phyloP scores from a whole-genome alignment of 1,140 invertebrate genomes.

The Oryctes rhinoceros region DNA sequence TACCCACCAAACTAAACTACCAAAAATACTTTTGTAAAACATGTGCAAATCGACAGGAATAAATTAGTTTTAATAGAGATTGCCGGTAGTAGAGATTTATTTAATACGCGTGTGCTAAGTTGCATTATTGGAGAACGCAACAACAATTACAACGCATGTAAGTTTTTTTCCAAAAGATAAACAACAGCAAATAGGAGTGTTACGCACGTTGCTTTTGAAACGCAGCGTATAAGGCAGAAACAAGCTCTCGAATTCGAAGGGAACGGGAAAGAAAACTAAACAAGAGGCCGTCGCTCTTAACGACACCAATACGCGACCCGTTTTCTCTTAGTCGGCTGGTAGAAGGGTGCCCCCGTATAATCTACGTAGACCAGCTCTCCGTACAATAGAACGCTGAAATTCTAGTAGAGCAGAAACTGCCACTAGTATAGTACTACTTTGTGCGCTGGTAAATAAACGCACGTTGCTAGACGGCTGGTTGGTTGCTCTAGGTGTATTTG shows the following conservation, averaged over 20 bases:
- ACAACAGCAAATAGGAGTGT: too few species aligned
- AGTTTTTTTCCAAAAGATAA: too few species aligned
- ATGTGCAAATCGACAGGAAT: not conserved
- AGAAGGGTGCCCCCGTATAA: not conserved
- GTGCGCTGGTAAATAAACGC: constrained; percentile 24
- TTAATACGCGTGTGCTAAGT: too few species aligned
- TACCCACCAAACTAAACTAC: too few species aligned
- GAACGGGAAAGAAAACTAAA: constrained; percentile 4
- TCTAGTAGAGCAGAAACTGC: not conserved
- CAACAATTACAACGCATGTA: too few species aligned
- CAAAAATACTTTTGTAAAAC: not conserved
- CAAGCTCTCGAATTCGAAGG: not conserved
- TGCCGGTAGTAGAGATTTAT: too few species aligned
- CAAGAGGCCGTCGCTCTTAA: not conserved
- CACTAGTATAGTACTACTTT: not conserved
- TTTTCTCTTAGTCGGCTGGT: not conserved
- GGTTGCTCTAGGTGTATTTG: constrained; percentile 30
- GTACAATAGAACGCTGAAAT: too few species aligned
- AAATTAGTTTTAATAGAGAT: not conserved
- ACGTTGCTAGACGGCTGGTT: not conserved
- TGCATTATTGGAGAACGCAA: too few species aligned
- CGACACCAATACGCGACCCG: not conserved
- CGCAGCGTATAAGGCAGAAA: not conserved
- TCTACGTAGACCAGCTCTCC: not conserved
- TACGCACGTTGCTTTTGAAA: too few species aligned